Evolutionary conservation across 2,888 invertebrate genomes (phyloP), one percentile per base, ranked within the genome.

Genomic region (Aradus depressus): DNA sequence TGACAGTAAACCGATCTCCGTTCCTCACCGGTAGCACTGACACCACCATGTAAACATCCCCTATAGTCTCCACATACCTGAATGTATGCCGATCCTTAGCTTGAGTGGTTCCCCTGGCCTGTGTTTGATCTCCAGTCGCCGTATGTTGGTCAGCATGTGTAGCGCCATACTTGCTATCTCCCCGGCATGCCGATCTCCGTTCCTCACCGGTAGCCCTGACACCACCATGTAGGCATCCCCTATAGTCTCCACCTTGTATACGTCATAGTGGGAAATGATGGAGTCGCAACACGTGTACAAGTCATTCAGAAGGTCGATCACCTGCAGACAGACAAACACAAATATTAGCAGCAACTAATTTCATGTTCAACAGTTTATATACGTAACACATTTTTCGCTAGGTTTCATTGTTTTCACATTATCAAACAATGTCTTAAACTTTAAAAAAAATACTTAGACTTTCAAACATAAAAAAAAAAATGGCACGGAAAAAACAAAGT

Each of bases 221-320:
- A 82, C 84, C 23, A 86, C 85, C 86, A 71, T 71, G 64, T 86
- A 87, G 0, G 85, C 85, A 62, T 86, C 86, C 0, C 85, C 85
- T 61, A 86, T 84, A 0, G 85, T 86, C 65, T 86, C 85, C 54
- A 90, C 86, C 75, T 92, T 92, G 67, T 87, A 87, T 4, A 86
- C 86, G 63, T 88, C 86, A 66, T 86, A 90, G 66, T 81, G 79
- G 0, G 85, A 85, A 62, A 91, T 87, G 53, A 90, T 86, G 0
- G 84, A 81, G 64, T 91, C 91, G 63, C 88, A 90, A 61, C 83
- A 80, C 0, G 90, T 89, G 68, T 91, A 91, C 44, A 91, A 70
- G 63, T 89, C 88, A 65, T 91, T 91, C 38, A 91, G 70, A 60
- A 91, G 76, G 64, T 86, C 84, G 38, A 91, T 87, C 2, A 91